Evolutionary conservation across 2,888 invertebrate species (phyloP), one percentile per base, ranked within the genome.

Genomic region (Odontocolon sp.): DNA sequence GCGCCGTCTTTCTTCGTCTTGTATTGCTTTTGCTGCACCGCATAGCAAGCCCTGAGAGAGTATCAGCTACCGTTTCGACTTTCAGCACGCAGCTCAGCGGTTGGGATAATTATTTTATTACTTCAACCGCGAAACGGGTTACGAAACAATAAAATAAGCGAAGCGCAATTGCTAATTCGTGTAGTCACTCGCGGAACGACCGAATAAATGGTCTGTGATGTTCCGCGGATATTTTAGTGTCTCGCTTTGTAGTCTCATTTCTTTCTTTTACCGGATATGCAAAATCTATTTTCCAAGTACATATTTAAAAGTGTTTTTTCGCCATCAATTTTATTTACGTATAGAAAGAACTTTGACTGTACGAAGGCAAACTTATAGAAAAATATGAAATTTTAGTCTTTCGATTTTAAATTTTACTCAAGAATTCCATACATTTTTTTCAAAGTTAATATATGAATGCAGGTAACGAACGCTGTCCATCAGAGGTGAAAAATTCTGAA

Each of bases 71-170:
- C 47, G 26, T 69, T 57, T 64, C 54, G 45, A 45, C 66, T 66
- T 31, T 16, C 33, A 28, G 52, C 59, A 54, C 59, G 70, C 61
- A 66, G 66, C 52, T 6, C 45, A 50, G 16, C 38, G 66, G 45
- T 61, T 52, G 54, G 26, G 66, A 76, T 76, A 76, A 70, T 76
- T 70, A 54, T 76, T 76, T 66, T 38, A 61, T 54, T 54, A 9
- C 54, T 54, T 16, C 59, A 36, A 40, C 45, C 59, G 42, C 69
- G 52, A 64, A 16, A 38, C 45, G 59, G 61, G 61, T 68, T 68
- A 23, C 56, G 68, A 74, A 76, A 66, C 54, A 70, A 76, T 70
- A 42, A 66, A 70, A 56, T 31, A 45, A 70, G 45, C 54, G 59
- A 67, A 67, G 61, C 68, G 57, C 69, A 57, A 16, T 31, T 14